Evolutionary conservation across 92 coral and sea anemone species (phyloP), one percentile per base, ranked within the genome.

Genomic region (Parazoanthus darwini): DNA sequence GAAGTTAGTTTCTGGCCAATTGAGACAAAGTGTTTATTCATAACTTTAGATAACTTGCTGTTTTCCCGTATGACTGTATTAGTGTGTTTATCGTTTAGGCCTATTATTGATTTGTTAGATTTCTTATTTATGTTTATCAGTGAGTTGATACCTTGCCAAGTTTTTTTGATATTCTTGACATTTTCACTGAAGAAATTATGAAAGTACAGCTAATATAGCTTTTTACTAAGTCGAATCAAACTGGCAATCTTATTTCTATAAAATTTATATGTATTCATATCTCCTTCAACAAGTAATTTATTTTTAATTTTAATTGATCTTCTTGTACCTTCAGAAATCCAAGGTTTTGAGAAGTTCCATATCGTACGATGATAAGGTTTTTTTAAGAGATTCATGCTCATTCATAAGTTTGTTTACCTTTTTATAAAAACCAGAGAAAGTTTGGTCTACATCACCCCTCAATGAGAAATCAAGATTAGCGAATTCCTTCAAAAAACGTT

Each of bases 1-100:
- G 89, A 77, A 36, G 85, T 59, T 3, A 63, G 68, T 78, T 79
- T 79, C 25, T 88, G 90, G 1, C 90, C 90, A 6, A 18, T 70
- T 86, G 81, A 70, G 81, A 77, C 82, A 46, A 87, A 87, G 35
- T 87, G 89, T 36, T 77, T 56, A 56, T 87, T 87, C 56, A 87
- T 33, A 51, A 88, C 25, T 6, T 88, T 88, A 8, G 90, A 22
- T 38, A 88, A 44, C 11, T 79, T 43, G 82, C 82, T 79, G n/a
- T 79, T 48, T 23, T 79, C 82, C 9, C 82, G 20, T 79, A 13
- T 79, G 36, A 79, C 82, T 50, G 67, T 50, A 23, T 79, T 79
- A 79, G 65, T 79, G 6, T 79, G 11, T 79, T 79, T 22, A 50
- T 79, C 82, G 16, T 79, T 79, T 79, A 79, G 66, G 82, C 38